Percentiles rank a stretch among this genome's conserved stretches.
Evolutionary conservation across 1,140 invertebrate genomes (phyloP).

Genomic region (Micrasema longulum): DNA sequence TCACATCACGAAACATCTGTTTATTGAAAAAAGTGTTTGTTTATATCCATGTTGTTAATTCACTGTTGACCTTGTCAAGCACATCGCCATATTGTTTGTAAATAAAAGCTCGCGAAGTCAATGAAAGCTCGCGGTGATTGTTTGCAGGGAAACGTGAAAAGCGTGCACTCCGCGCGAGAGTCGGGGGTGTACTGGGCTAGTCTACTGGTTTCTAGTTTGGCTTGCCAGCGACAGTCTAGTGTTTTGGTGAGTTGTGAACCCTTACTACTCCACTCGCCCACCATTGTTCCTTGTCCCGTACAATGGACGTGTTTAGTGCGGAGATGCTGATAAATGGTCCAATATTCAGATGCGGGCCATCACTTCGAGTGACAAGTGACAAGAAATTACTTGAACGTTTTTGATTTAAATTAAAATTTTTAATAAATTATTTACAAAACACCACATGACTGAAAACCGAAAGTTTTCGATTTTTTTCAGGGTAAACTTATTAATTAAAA

Average conservation of each 20-base stretch:
- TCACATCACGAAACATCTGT: conserved; percentile 34
- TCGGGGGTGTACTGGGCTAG: background rate
- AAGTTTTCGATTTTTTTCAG: too few species aligned
- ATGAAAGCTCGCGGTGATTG: background rate
- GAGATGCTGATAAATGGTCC: conserved; percentile 10
- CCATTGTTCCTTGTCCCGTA: conserved; percentile 29
- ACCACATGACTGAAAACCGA: too few species aligned
- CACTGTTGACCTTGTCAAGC: conserved; percentile 10
- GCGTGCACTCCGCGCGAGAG: background rate
- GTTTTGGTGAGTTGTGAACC: conserved; percentile 41
- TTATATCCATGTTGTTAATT: background rate
- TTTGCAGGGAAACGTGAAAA: background rate
- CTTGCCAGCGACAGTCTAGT: conserved; percentile 33
- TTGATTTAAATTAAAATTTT: too few species aligned
- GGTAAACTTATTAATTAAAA: too few species aligned
- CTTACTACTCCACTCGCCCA: conserved; percentile 40
- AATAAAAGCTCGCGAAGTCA: conserved; percentile 19
- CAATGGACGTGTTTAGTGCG: conserved; percentile 14
- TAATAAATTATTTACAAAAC: too few species aligned
- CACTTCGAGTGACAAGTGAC: too few species aligned
- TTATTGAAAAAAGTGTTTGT: conserved; percentile 10
- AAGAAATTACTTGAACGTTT: too few species aligned
- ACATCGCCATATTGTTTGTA: conserved; percentile 12
- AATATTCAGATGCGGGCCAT: conserved; percentile 1
- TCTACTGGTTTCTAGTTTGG: conserved; percentile 42